phyloP scores from a whole-genome alignment of 2,113 vertebrate species.

The Corynorhinus townsendii region DNA sequence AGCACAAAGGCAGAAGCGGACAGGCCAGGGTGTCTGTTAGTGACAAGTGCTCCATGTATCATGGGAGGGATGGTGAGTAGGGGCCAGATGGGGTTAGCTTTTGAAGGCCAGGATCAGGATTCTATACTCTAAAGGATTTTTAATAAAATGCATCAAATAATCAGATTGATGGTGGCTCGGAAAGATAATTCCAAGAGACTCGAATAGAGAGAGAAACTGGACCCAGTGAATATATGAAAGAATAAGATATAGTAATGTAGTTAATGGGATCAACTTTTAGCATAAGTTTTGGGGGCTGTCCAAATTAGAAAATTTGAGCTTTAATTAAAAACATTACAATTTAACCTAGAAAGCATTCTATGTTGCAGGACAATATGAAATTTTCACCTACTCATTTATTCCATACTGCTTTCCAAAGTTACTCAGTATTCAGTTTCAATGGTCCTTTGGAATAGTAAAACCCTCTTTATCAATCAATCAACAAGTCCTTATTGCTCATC shows the following conservation, averaged over 20 bases:
- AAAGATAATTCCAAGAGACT: not conserved
- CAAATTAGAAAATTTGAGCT: conserved; percentile 32
- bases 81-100: not conserved
- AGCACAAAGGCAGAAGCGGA: not conserved
- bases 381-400: conserved; percentile 62
- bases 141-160: not conserved
- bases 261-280: conserved; percentile 1
- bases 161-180: not conserved
- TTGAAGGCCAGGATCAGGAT: not conserved
- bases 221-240: not conserved
- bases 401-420: conserved; percentile 68
- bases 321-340: conserved; percentile 56
- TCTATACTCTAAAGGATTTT: not conserved
- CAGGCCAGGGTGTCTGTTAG: not conserved
- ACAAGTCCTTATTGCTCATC: conserved; percentile 68
- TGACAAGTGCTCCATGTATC: not conserved
- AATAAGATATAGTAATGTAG: not conserved
- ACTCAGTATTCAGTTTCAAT: conserved; percentile 62
- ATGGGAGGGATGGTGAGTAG: not conserved
- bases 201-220: not conserved
- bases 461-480: conserved; percentile 73
- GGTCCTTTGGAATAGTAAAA: conserved; percentile 65
- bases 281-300: conserved; percentile 1
- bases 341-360: conserved; percentile 52
- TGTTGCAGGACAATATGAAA: conserved; percentile 49